Evolutionary conservation across 2,797 vertebrate species (phyloP), one percentile per base, ranked within the genome.

Genomic region (Sphenodon punctatus): DNA sequence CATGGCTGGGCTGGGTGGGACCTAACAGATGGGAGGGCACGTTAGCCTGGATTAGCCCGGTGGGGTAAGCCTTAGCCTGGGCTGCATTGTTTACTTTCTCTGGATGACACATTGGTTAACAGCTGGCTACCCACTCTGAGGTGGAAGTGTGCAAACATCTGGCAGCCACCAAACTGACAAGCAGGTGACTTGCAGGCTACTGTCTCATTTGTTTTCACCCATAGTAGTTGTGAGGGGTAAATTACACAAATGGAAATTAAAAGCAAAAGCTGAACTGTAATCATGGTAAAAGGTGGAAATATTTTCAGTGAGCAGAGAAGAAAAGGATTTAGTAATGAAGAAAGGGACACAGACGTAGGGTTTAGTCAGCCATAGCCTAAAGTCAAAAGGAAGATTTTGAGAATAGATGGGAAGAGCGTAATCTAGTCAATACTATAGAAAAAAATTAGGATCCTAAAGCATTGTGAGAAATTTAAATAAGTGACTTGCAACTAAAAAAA

Each of bases 201-300:
- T n/a, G n/a, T n/a, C n/a, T n/a, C n/a, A n/a, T n/a, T n/a, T n/a
- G n/a, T n/a, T n/a, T n/a, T n/a, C n/a, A n/a, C n/a, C n/a, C n/a
- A n/a, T n/a, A n/a, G n/a, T 81, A 72, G 30, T 81, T 45, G 11
- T 71, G 72, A 84, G 86, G 90, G 89, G 84, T 85, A 86, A 90
- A 89, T 89, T 49, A 45, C 38, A 86, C 73, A 41, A 76, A 77
- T 75, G 86, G 84, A 55, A 55, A 10, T 55, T 53, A 87, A 86
- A 8, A 67, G 84, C 78, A 91, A 84, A 86, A 84, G 41, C 82
- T 19, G 9, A 82, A 76, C 67, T 89, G 51, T 76, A 76, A 82
- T 86, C 90, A 74, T 84, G 78, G 25, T 83, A 65, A 32, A 79
- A 69, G 80, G 84, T 64, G 78, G 76, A 86, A 85, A 34, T 27